These are phyloP conservation scores for Crocuta crocuta DNA, from an alignment of 2,113 vertebrate species.

Conservation along the genomic window DNA sequence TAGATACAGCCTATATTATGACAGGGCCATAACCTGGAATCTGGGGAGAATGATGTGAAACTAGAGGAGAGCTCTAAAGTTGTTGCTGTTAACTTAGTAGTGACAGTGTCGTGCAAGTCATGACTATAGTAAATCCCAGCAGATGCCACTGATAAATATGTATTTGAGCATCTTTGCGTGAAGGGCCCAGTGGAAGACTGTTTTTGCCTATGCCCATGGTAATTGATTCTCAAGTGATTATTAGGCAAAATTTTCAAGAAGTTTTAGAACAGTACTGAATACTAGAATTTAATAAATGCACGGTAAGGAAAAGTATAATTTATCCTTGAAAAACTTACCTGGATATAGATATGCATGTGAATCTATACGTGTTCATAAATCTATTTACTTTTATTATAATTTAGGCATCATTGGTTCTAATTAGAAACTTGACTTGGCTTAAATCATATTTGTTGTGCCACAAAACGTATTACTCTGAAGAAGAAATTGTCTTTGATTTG, in stretches of 20 bases:
- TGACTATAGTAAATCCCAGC: not conserved
- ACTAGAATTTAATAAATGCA: not conserved
- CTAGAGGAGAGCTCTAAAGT: not conserved
- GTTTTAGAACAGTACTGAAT: not conserved
- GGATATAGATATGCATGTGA: not conserved
- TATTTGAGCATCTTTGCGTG: not conserved
- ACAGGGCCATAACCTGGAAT: not conserved
- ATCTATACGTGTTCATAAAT: not conserved
- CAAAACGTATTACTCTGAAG: not conserved
- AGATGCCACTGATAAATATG: not conserved
- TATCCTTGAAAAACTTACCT: not conserved
- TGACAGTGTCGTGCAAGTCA: not conserved
- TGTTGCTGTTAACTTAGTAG: not conserved
- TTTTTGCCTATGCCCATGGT: accelerated
- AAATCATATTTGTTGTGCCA: not conserved
- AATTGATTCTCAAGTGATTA: not conserved
- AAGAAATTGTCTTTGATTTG: slow-evolving; percentile 16
- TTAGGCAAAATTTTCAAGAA: not conserved
- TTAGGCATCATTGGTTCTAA: not conserved
- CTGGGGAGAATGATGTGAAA: accelerated
- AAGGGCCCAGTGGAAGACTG: not conserved
- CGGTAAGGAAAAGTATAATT: not conserved
- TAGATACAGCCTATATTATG: not conserved
- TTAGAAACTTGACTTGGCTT: not conserved
- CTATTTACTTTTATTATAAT: not conserved